Percentiles rank a stretch among this genome's conserved stretches.
Conservation (phyloP, 1,140 invertebrate species). For the Ganaspis sp. region DNA sequence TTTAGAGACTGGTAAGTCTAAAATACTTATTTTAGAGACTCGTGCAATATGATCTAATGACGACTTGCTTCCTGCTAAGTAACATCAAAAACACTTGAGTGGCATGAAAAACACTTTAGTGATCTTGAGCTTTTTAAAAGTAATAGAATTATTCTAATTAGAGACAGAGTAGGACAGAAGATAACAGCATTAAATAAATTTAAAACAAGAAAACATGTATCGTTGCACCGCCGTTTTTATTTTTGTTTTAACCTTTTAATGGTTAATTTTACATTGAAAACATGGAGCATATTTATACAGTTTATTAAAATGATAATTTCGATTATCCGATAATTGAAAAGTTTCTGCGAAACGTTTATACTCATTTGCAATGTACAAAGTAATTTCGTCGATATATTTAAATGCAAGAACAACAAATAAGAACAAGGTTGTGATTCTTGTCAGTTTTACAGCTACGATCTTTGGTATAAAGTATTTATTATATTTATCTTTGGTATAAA, state of each 20-base stretch:
- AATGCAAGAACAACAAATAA: slow-evolving; percentile 10
- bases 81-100: background rate
- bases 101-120: background rate
- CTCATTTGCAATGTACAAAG: slow-evolving; percentile 29
- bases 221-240: slow-evolving; percentile 33
- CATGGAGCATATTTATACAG: background rate
- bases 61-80: background rate
- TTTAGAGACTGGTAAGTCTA: background rate
- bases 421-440: slow-evolving; percentile 18
- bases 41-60: slow-evolving; percentile 18
- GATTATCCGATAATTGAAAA: background rate
- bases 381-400: slow-evolving; percentile 20
- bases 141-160: background rate
- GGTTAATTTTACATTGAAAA: slow-evolving; percentile 30
- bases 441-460: slow-evolving; percentile 25
- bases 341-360: slow-evolving; percentile 19
- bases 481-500: slow-evolving; percentile 31
- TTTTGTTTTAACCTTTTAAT: slow-evolving; percentile 32
- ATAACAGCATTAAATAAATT: slow-evolving; percentile 33
- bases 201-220: slow-evolving; percentile 4
- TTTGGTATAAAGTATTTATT: slow-evolving; percentile 30
- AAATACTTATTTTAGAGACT: background rate
- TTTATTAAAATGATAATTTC: slow-evolving; percentile 6
- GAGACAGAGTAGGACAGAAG: slow-evolving; percentile 45
- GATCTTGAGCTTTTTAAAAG: background rate